Evolutionary conservation across 1,140 invertebrate species (phyloP), one percentile per base, ranked within the genome.

Genomic region (Drosophila murphyi): DNA sequence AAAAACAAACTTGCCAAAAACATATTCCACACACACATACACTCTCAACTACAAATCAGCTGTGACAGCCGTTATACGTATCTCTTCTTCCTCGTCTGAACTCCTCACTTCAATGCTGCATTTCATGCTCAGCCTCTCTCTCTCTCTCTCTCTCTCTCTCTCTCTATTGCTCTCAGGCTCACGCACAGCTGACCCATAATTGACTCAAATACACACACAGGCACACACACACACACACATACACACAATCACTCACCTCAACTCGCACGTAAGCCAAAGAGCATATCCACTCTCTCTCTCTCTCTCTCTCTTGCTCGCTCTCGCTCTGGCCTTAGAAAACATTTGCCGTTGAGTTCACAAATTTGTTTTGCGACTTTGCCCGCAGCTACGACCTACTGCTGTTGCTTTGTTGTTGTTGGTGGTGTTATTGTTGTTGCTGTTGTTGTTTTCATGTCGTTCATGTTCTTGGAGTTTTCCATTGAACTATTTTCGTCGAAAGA

Each of bases 171-270:
- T 54, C 73, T 63, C 70, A 55, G 45, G 50, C 79, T 79, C 83
- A 88, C 76, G 83, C 85, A 89, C 86, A 88, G 85, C 85, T 88
- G 85, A 88, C 85, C 85, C 85, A 88, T 85, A 88, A 88, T 85
- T 89, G 77, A 76, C 73, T 76, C 72, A 63, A 48, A 64, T 64
- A 69, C 72, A 71, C 39, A 55, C 39, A 67, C 47, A 50, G 62
- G 47, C 47, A 51, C 31, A 45, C 37, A 64, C 12, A 12, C 45
- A 65, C 54, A 54, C n/a, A n/a, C n/a, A n/a, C n/a, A n/a, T 60
- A 50, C 20, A 47, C 45, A 65, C 54, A 54, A 32, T 34, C n/a
- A 12, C 56, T 60, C 54, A 47, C 32, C 70, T 67, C 62, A 60
- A 52, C 10, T 64, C 31, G 69, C 59, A 69, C 71, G 72, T 61